A percentile compares a stretch with the other conserved stretches of the same genome.
These are phyloP conservation scores for Brachyopa scutellaris DNA, from an alignment of 2,888 invertebrate species.

Conservation along the genomic window DNA sequence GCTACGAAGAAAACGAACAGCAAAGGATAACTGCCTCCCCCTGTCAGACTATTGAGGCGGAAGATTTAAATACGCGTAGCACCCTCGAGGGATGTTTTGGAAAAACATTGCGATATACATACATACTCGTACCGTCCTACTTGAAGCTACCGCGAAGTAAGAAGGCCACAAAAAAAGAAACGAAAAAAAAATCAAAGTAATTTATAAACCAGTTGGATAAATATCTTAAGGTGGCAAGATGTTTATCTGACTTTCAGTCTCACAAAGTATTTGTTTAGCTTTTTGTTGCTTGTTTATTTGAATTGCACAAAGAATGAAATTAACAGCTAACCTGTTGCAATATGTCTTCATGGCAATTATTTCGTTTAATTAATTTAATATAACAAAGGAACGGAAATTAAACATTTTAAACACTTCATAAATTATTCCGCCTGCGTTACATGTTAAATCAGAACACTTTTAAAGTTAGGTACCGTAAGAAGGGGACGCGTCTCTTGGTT, in stretches of 20 bases:
- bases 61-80: too few relatives aligned
- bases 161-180: too few relatives aligned
- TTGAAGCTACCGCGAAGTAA: too few relatives aligned
- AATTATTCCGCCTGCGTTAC: not conserved
- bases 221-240: conserved; percentile 22
- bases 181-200: conserved; percentile 8
- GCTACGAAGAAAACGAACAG: too few relatives aligned
- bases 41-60: too few relatives aligned
- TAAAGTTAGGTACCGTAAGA: too few relatives aligned
- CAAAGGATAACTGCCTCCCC: too few relatives aligned
- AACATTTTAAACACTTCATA: not conserved
- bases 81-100: too few relatives aligned
- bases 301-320: not conserved
- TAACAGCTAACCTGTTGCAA: too few relatives aligned
- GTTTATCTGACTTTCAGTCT: conserved; percentile 29
- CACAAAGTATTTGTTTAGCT: conserved; percentile 19
- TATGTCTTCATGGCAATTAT: not conserved
- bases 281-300: not conserved
- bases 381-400: conserved; percentile 7
- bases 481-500: too few relatives aligned
- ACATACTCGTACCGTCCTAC: too few relatives aligned
- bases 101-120: too few relatives aligned
- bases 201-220: conserved; percentile 26
- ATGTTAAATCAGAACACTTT: not conserved
- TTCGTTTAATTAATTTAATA: conserved; percentile 3